Evolutionary conservation across 2,113 vertebrate species (phyloP), one percentile per base, ranked within the genome.

Genomic region (Peromyscus leucopus): DNA sequence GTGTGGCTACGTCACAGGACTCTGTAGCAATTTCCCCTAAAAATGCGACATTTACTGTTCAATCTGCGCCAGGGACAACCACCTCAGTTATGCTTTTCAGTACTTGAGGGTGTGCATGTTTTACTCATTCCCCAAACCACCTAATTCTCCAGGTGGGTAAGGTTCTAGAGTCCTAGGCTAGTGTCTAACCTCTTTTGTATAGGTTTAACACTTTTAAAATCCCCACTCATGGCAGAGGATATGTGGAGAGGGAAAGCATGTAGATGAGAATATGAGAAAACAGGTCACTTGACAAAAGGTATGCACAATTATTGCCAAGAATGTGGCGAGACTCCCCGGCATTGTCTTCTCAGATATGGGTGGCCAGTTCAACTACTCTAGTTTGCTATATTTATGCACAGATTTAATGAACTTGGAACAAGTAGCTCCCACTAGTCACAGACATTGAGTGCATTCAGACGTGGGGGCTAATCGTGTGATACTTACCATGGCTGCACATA

Each of bases 281-380:
- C n/a, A 85, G 36, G 31, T 57, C 89, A 85, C n/a, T 90, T 95
- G 63, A 94, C 10, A 46, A 82, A 84, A 87, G 10, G 42, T 75
- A 31, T 51, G 55, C 7, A 19, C 2, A 24, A 61, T n/a, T 16
- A 94, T 28, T 59, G 17, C 91, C 72, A 36, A 84, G 78, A 79
- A 79, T 26, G 75, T 9, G 5, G 79, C 46, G 11, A 2, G 69
- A 63, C n/a, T 87, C n/a, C 51, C 42, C 22, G 76, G 55, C 4
- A n/a, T 39, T 55, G 2, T 71, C 78, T 92, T 57, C 72, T 33
- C 85, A 72, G 26, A 85, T 31, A 75, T 3, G 36, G 22, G 26
- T 65, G 31, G 5, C 28, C 22, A 31, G 42, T 86, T 72, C 55
- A 61, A 85, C 28, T 3, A 28, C 42, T 87, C 15, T 59, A 36